phyloP scores from a whole-genome alignment of 2,888 invertebrate species.

The Gymnoscelis rufifasciata region DNA sequence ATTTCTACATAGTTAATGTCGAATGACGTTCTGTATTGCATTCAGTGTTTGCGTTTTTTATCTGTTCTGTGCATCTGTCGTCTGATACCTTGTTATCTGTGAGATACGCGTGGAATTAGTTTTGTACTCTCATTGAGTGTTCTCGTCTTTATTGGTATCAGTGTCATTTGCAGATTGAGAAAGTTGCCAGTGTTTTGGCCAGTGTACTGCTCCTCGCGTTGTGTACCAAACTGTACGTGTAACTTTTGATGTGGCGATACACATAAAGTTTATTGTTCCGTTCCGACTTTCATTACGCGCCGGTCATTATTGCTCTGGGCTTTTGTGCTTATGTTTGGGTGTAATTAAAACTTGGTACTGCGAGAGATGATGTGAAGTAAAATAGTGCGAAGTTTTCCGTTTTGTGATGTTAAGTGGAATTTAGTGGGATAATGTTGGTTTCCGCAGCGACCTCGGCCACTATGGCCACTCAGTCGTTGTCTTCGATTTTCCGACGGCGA shows the following conservation, averaged over 20 bases:
- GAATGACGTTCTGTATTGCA: slow-evolving; percentile 10
- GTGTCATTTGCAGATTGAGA: slow-evolving; percentile 36
- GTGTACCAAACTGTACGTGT: slow-evolving; percentile 33
- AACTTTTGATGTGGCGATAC: slow-evolving; percentile 38
- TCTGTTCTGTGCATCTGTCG: slow-evolving; percentile 7
- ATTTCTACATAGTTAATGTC: background rate
- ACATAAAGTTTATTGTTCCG: slow-evolving; percentile 37
- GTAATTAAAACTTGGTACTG: slow-evolving; percentile 16
- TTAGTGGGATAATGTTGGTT: slow-evolving; percentile 51
- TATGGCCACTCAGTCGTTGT: slow-evolving; percentile 53
- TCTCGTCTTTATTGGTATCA: slow-evolving; percentile 8
- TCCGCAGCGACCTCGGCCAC: slow-evolving; percentile 48
- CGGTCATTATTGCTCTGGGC: slow-evolving; percentile 2
- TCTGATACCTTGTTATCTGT: background rate
- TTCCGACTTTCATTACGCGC: slow-evolving; percentile 26
- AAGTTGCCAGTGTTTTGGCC: slow-evolving; percentile 45
- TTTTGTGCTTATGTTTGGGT: slow-evolving; percentile 16
- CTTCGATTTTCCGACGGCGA: slow-evolving; percentile 59
- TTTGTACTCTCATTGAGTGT: background rate
- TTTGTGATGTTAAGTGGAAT: slow-evolving; percentile 11
- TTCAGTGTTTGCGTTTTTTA: slow-evolving; percentile 2
- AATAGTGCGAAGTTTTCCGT: background rate
- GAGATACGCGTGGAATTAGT: background rate
- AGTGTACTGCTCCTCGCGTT: slow-evolving; percentile 36
- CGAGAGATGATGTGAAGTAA: slow-evolving; percentile 3